Conservation (phyloP, 2,113 vertebrate genomes). For the Actinemys pallida region DNA sequence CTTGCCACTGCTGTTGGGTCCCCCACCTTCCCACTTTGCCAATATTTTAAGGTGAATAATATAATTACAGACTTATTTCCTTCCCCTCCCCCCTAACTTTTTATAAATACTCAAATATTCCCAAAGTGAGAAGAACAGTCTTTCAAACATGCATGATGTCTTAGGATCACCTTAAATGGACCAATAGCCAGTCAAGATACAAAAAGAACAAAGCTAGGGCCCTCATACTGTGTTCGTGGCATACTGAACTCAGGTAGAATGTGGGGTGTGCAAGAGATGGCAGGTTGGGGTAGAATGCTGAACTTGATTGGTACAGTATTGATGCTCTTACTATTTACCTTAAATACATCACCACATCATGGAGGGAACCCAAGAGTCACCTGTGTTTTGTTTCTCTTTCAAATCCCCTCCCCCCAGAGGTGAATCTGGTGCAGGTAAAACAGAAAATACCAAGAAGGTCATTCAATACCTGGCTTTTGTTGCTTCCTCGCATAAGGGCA, state of each 20-base stretch:
- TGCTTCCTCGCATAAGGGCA: conserved; percentile 96
- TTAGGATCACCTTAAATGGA: conserved; percentile 56
- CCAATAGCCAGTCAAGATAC: neutral
- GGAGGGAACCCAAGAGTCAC: neutral
- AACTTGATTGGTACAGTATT: neutral
- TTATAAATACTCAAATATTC: conserved; percentile 24
- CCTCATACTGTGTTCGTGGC: neutral
- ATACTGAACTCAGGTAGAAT: conserved; percentile 17
- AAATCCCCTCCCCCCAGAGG: conserved; percentile 81
- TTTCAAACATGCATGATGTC: conserved; percentile 33
- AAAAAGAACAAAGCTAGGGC: neutral
- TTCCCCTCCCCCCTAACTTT: conserved; percentile 6
- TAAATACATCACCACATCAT: neutral
- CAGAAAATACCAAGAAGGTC: conserved; percentile 97
- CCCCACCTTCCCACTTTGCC: neutral
- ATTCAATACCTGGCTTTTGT: conserved; percentile 97
- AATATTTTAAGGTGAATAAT: too few relatives aligned
- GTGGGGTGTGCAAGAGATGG: neutral
- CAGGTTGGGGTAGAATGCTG: neutral
- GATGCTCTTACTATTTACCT: neutral
- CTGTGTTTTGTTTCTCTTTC: conserved; percentile 14
- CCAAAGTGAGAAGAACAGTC: conserved; percentile 37
- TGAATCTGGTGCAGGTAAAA: conserved; percentile 96
- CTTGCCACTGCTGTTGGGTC: neutral
- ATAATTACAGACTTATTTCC: neutral